phyloP scores from a whole-genome alignment of 2,113 vertebrate genomes.

The Ondatra zibethicus region DNA sequence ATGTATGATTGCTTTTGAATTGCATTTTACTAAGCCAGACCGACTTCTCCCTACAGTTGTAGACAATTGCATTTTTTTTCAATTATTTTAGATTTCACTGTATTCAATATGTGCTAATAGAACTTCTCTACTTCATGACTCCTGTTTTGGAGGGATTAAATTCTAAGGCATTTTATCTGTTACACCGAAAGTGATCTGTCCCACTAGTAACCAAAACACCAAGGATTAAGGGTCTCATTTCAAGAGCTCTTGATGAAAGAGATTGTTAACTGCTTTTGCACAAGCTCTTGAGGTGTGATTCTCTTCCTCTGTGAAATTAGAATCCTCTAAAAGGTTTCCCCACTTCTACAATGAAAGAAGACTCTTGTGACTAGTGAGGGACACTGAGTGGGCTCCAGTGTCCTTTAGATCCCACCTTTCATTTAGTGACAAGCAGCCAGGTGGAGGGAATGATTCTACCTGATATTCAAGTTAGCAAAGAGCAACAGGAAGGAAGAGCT shows the following conservation, averaged over 20 bases:
- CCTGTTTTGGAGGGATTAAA: conserved; percentile 14
- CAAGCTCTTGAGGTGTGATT: background rate
- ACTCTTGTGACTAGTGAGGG: background rate
- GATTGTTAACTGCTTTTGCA: background rate
- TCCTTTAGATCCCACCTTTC: background rate
- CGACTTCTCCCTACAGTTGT: background rate
- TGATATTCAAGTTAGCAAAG: background rate
- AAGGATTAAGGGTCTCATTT: conserved; percentile 14
- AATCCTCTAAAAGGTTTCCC: background rate
- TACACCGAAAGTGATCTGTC: background rate
- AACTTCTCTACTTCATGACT: background rate
- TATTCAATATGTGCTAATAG: conserved; percentile 19
- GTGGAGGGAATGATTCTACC: background rate
- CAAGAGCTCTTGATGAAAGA: background rate
- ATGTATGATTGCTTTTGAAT: background rate
- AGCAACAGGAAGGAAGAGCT: background rate
- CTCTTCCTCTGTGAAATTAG: background rate
- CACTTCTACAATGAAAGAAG: background rate
- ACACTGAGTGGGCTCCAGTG: background rate
- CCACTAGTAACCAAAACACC: background rate
- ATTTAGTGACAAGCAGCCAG: background rate
- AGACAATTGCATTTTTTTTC: background rate
- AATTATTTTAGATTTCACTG: conserved; percentile 3
- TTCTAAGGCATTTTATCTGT: background rate
- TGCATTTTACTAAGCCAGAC: background rate